Conservation (phyloP, 2,888 invertebrate species). For the Pogonocherus hispidulus region DNA sequence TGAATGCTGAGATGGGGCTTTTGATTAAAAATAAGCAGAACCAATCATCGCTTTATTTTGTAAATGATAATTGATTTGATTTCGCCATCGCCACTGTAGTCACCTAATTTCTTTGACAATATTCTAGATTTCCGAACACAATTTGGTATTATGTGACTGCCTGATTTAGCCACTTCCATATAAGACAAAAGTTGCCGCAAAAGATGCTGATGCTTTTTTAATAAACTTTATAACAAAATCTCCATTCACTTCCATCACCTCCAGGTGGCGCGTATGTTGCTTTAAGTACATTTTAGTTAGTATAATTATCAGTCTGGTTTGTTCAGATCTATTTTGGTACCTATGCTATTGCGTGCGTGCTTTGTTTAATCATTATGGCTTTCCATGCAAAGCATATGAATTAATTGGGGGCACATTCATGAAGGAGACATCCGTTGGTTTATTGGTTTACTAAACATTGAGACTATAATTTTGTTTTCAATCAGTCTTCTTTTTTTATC, state of each 20-base stretch:
- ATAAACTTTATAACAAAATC: too few species aligned
- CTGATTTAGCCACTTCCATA: too few species aligned
- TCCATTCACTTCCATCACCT: too few species aligned
- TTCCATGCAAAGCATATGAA: conserved; percentile 21
- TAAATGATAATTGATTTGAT: background rate
- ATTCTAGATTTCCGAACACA: too few species aligned
- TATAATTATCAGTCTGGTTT: background rate
- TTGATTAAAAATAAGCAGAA: background rate
- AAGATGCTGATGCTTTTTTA: too few species aligned
- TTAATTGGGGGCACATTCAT: background rate
- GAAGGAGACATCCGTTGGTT: conserved; percentile 21
- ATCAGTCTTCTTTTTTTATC: background rate
- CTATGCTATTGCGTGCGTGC: conserved; percentile 11
- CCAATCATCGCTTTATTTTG: background rate
- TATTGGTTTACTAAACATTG: too few species aligned
- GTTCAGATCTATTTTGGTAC: conserved; percentile 7
- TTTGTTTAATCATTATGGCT: conserved; percentile 20
- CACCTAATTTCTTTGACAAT: too few species aligned
- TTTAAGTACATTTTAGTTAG: too few species aligned
- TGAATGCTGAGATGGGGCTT: background rate
- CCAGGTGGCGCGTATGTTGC: too few species aligned
- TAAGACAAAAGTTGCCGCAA: too few species aligned
- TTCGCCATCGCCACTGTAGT: background rate
- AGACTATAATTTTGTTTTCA: too few species aligned
- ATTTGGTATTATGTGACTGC: too few species aligned